Evolutionary conservation across 2,888 invertebrate genomes (phyloP), one percentile per base, ranked within the genome.

Genomic region (Eupithecia vulgata): DNA sequence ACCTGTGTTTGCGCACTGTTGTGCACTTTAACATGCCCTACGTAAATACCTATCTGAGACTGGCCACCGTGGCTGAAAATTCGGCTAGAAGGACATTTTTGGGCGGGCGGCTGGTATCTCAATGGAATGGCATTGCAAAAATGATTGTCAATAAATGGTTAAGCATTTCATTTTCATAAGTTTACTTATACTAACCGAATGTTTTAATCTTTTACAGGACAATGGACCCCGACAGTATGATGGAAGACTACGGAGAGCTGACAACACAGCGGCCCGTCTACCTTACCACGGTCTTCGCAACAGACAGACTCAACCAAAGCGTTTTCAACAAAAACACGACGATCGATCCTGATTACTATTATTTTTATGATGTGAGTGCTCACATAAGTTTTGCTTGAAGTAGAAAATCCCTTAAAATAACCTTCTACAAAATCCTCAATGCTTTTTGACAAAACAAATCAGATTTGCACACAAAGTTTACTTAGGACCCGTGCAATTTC

Each of bases 361-460:
- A 90, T 77, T 90, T 93, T 81, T 92, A 93, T 81, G 90, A 91
- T 70, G 92, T 92, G 78, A 90, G 92, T 90, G 17, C 17, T 17
- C 6, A 17, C 2, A 17, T 45, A 42, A 42, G 42, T 42, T 7
- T 17, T 45, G n/a, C n/a, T 21, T 21, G 0, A 8, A 45, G n/a
- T 12, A 52, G 21, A 52, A 30, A 59, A 59, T 30, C 30, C 30
- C 48, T n/a, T n/a, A 48, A 48, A 48, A 30, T 13, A 59, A 30
- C 59, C 59, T 30, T 17, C 30, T 15, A 30, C 30, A 59, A 59
- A 48, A 59, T 30, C 59, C 59, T 30, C 30, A 30, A 30, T 59
- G 25, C 15, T 59, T 30, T 25, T 59, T 30, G 59, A 30, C 37
- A 12, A 64, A 64, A 37, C 64, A 64, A 64, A 42, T 69, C 34